Base-by-base conservation (phyloP, 2,113 vertebrate genomes). In the Anolis carolinensis region DNA sequence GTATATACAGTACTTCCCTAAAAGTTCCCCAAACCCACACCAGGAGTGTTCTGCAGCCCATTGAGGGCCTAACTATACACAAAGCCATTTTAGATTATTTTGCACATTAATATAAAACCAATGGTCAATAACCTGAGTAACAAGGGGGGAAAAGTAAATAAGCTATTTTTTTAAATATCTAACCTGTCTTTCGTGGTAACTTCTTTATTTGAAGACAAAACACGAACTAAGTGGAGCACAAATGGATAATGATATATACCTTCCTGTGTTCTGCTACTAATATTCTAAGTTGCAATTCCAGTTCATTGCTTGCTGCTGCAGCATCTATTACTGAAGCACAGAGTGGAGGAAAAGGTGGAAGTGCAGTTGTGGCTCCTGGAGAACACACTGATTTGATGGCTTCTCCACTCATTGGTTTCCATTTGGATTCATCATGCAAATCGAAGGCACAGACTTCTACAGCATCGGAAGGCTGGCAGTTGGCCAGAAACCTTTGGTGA, bases 351-450 rank as follows among this genome's bases (percentile, higher is more conserved):
- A 96, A 96, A 36, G 96, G 97, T 5, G 97, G 97, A 86, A 98
- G 95, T 9, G 97, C 97, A 32, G 96, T 92, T 5, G 93, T 95
- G 62, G 97, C 95, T 83, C 98, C 98, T 0, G 97, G 97, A 59
- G 95, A 94, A 86, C 98, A 99, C 0, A 99, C 98, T 1, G 99
- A 99, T 93, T 96, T 97, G 87, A 99, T 95, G 55, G 98, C 98
- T 92, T 99, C 98, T 88, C 94, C 96, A 48, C 98, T 99, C 99
- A 99, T 99, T 16, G 98, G 96, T 91, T 99, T 99, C 99, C 99
- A 99, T 81, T 95, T 97, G 30, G 98, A 98, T 88, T 96, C 97
- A 93, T 99, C 96, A 74, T 95, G 95, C 79, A 99, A 94, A 93
- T 99, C 98, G 96, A 99, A 99, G 73, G 97, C 89, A 88, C 98